A percentile compares a stretch with the other conserved stretches of the same genome.
These are phyloP conservation scores for Cichlasoma orientale DNA, from an alignment of 2,797 vertebrate species.

Conservation along the genomic window DNA sequence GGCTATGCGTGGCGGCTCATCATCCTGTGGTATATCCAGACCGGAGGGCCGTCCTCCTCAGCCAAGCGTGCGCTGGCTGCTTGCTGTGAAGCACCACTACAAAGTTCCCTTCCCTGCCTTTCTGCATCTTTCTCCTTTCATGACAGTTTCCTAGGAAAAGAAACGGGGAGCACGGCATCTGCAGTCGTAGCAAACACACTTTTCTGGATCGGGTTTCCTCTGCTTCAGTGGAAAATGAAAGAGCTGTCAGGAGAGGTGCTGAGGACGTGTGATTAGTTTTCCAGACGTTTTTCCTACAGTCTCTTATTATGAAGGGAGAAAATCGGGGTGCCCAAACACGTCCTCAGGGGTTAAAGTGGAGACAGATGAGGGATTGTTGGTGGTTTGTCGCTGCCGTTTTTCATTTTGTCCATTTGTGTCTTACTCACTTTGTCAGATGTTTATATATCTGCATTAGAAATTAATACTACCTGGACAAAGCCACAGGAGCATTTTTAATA, in stretches of 20 bases:
- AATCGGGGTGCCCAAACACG: slow-evolving; percentile 59
- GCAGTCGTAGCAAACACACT: slow-evolving; percentile 73
- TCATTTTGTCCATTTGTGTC: slow-evolving; percentile 40
- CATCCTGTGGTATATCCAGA: slow-evolving; percentile 40
- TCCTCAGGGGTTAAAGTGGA: slow-evolving; percentile 63
- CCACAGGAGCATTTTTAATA: slow-evolving; percentile 3
- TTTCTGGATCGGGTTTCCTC: slow-evolving; percentile 72
- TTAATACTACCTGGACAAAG: slow-evolving; percentile 34
- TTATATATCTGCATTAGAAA: slow-evolving; percentile 39
- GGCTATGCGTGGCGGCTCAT: slow-evolving; percentile 21
- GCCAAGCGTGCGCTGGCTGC: slow-evolving; percentile 56
- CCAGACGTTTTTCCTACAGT: slow-evolving; percentile 74
- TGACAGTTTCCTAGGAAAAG: slow-evolving; percentile 49
- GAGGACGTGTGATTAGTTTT: slow-evolving; percentile 75
- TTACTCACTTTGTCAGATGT: slow-evolving; percentile 36
- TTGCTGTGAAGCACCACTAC: slow-evolving; percentile 51
- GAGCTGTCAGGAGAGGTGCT: slow-evolving; percentile 63
- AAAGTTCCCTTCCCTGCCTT: slow-evolving; percentile 43
- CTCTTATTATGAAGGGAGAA: slow-evolving; percentile 64
- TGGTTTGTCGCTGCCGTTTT: slow-evolving; percentile 54
- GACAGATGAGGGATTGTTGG: slow-evolving; percentile 55
- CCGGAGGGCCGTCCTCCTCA: slow-evolving; percentile 34
- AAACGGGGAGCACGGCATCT: slow-evolving; percentile 70
- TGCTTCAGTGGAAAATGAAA: slow-evolving; percentile 79
- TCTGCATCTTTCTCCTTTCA: slow-evolving; percentile 41